phyloP scores from a whole-genome alignment of 2,888 invertebrate genomes.

The Nudaria mundana region DNA sequence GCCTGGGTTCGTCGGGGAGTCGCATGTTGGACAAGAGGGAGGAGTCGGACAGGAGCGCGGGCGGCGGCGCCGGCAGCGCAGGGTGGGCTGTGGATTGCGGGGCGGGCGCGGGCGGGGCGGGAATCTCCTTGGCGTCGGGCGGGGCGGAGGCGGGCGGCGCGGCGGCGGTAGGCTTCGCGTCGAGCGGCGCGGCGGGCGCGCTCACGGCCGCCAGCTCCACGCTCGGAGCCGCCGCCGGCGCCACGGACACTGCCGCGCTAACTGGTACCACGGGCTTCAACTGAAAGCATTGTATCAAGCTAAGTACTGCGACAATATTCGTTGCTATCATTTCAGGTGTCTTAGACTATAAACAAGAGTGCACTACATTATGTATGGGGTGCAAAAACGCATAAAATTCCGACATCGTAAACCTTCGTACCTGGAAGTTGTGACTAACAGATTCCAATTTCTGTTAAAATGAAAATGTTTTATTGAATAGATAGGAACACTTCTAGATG shows the following conservation, averaged over 20 bases:
- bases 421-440: no score
- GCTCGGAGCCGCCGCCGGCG: constrained; percentile 30
- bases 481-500: no score
- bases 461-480: no score
- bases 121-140: neutral
- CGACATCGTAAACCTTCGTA: no score
- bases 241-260: constrained; percentile 21
- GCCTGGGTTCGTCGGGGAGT: constrained; percentile 47
- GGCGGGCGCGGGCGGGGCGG: constrained; percentile 33
- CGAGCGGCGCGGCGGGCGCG: constrained; percentile 18
- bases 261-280: constrained; percentile 46
- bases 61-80: constrained; percentile 47
- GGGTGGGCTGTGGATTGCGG: constrained; percentile 42
- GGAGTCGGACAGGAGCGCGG: constrained; percentile 38
- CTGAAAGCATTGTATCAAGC: no score
- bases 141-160: neutral
- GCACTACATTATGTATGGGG: no score
- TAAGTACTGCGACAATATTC: no score
- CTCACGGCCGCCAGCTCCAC: constrained; percentile 27
- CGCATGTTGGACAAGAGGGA: constrained; percentile 41
- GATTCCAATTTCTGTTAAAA: no score
- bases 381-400: no score
- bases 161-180: constrained; percentile 28
- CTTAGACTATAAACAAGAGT: no score
- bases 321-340: no score